Conservation (phyloP, 2,888 invertebrate species). For the Ennomos erosarius region DNA sequence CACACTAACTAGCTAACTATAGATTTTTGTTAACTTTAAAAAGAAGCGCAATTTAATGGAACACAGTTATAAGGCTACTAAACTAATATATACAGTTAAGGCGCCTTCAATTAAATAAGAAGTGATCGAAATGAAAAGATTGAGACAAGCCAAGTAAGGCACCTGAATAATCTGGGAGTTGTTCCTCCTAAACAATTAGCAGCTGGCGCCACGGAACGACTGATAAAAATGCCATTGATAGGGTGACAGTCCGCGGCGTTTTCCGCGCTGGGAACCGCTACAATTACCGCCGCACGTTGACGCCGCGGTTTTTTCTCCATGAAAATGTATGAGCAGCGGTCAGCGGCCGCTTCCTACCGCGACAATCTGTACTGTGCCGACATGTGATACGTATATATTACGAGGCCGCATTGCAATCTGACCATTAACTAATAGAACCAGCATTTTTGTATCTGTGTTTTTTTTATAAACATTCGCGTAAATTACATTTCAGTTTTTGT, state of each 20-base stretch:
- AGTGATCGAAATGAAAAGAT: conserved; percentile 11
- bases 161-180: conserved; percentile 19
- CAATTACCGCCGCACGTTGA: conserved; percentile 55
- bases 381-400: conserved; percentile 12
- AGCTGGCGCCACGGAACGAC: conserved; percentile 51
- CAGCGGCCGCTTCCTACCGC: conserved; percentile 26
- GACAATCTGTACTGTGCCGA: conserved; percentile 30
- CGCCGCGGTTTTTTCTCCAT: conserved; percentile 66
- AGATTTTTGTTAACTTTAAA: no score
- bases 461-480: no score
- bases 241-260: conserved; percentile 31
- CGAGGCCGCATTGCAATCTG: background rate
- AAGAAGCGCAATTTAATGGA: no score
- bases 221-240: conserved; percentile 62
- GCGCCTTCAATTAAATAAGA: background rate
- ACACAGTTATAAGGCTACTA: no score
- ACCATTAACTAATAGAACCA: no score
- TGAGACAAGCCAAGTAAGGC: conserved; percentile 9
- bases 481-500: no score
- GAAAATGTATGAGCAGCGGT: conserved; percentile 64
- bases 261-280: conserved; percentile 56
- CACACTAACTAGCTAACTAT: no score
- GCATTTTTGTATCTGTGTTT: no score
- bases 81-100: no score
- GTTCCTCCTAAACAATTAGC: conserved; percentile 20